phyloP scores from a whole-genome alignment of 2,888 invertebrate genomes.

The Eupithecia abbreviata region DNA sequence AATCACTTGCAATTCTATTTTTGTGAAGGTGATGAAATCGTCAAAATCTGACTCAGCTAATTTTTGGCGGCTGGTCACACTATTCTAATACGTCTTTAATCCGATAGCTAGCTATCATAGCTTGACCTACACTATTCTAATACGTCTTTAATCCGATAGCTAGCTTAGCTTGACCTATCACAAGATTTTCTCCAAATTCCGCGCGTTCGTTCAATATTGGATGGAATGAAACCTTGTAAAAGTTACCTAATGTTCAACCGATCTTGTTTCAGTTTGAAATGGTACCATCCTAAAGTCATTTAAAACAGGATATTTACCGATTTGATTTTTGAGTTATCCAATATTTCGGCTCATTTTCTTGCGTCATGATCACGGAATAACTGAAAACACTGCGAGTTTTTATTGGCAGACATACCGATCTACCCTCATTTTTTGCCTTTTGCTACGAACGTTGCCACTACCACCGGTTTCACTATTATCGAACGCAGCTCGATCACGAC shows the following conservation, averaged over 20 bases:
- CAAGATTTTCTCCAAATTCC: neutral
- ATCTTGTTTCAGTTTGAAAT: neutral
- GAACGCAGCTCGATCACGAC: no score
- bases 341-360: no score
- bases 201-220: neutral
- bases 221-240: neutral
- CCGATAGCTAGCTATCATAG: neutral
- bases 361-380: no score
- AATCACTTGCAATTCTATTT: slow-evolving; percentile 8
- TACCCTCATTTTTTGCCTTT: no score
- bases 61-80: neutral
- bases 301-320: no score
- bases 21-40: slow-evolving; percentile 9
- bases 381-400: no score
- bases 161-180: neutral
- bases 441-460: no score
- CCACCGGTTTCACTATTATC: no score
- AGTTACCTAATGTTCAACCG: neutral
- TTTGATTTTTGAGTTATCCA: no score
- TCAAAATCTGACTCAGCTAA: neutral
- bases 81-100: neutral
- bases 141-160: neutral
- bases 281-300: neutral
- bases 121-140: neutral
- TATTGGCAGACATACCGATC: no score